Base-by-base conservation (phyloP, 2,797 vertebrate genomes). In the Sebastes hopkinsi region DNA sequence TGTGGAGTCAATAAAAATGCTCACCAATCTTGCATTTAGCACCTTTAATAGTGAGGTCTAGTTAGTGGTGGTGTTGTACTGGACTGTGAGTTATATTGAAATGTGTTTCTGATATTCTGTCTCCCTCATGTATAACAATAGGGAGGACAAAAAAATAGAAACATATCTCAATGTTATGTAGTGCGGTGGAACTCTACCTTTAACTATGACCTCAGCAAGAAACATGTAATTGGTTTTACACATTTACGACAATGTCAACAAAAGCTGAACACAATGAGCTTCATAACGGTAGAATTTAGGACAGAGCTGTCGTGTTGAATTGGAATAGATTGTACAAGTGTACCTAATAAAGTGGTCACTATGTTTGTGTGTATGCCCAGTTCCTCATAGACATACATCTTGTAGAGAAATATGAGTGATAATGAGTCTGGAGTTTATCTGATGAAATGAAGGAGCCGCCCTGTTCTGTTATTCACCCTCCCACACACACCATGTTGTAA, bases 401-500 rank as follows among this genome's bases (percentile, higher is more conserved):
- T 70, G 8, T 8, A 30, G 38, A 67, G n/a, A 16, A 72, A 58
- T 20, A 79, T 60, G 46, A 78, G 29, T 70, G 34, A 67, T 75
- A 67, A 75, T 78, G 67, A 87, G 64, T 68, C 62, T 74, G 59
- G 23, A 2, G 1, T 55, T 78, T 67, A 67, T 80, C 62, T 73
- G 22, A 20, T 60, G 30, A 77, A 71, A 4, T 29, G 69, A 65
- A 73, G 46, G 4, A 66, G 32, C 38, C 1, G 2, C 62, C 46
- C 52, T 34, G 34, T 66, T 46, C 29, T 74, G 55, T 50, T 56
- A 66, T 23, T 78, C 32, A 27, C 66, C 55, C 20, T 13, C 9
- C 5, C 23, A 27, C 23, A 20, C 30, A n/a, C 18, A 62, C 14
- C 14, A 16, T 42, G 14, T 16, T 42, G 59, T 25, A 22, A 56